These are phyloP conservation scores for Sthenelais limicola DNA, from an alignment of 2,888 invertebrate species.

Conservation along the genomic window DNA sequence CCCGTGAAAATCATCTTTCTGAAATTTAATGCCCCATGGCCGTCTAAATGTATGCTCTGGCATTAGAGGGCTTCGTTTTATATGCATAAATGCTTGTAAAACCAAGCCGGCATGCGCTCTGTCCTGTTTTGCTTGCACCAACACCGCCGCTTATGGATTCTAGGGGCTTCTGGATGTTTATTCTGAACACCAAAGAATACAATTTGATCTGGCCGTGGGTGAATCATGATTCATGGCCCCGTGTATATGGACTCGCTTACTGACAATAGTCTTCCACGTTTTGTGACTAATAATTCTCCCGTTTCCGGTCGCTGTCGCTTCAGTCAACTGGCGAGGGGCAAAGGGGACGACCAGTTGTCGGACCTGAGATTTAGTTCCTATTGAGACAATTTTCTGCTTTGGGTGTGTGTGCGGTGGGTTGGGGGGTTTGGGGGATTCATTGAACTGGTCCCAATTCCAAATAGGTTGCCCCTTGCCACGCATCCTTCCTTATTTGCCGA, in stretches of 20 bases:
- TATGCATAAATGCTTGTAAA: neutral
- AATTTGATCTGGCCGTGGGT: slow-evolving; percentile 29
- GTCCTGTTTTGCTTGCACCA: neutral
- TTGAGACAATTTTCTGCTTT: neutral
- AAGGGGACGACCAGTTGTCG: neutral
- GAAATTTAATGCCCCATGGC: slow-evolving; percentile 14
- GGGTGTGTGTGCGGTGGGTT: slow-evolving; percentile 2
- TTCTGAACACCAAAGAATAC: slow-evolving; percentile 18
- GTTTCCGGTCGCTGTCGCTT: too few species aligned
- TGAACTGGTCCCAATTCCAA: neutral
- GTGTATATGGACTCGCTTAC: too few species aligned
- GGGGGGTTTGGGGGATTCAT: neutral
- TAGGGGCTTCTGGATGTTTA: neutral
- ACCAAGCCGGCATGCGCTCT: neutral
- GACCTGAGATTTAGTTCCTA: neutral
- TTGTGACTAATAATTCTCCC: too few species aligned
- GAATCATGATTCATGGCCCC: slow-evolving; percentile 23
- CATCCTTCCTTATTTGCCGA: neutral
- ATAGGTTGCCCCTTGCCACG: neutral
- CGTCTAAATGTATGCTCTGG: neutral
- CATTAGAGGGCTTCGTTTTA: slow-evolving; percentile 8
- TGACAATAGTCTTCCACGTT: too few species aligned
- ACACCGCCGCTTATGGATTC: neutral
- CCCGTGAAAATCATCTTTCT: slow-evolving; percentile 6
- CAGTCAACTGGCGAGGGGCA: neutral